Conservation (phyloP, 2,888 invertebrate species). For the Eilema depressum region DNA sequence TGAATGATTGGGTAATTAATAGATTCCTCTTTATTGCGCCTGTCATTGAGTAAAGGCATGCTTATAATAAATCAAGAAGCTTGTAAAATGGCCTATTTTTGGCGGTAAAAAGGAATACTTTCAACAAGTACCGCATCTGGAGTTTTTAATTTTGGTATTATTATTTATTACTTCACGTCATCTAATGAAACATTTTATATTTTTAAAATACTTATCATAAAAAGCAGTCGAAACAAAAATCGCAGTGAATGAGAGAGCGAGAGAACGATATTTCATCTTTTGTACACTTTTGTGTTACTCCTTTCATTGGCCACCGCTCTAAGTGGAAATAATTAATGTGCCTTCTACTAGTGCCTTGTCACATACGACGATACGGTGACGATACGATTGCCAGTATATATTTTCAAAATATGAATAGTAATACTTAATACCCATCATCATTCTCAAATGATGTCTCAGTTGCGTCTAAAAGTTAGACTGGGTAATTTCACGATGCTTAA, state of each 20-base stretch:
- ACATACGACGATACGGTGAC: constrained; percentile 18
- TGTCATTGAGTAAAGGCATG: too few relatives aligned
- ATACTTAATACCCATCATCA: too few relatives aligned
- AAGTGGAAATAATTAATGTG: constrained; percentile 56
- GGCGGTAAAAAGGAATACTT: too few relatives aligned
- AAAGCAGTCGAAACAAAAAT: constrained; percentile 5
- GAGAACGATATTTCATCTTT: constrained; percentile 50
- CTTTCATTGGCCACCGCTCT: constrained; percentile 49
- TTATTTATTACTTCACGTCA: neutral
- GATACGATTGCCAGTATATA: constrained; percentile 16
- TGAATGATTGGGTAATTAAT: too few relatives aligned
- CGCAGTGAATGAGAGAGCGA: constrained; percentile 6
- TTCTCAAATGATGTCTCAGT: too few relatives aligned
- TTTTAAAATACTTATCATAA: neutral
- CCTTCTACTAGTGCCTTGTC: constrained; percentile 24
- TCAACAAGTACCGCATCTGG: neutral
- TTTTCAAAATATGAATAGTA: neutral
- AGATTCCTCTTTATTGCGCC: too few relatives aligned
- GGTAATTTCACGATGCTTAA: too few relatives aligned
- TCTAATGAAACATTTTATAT: neutral
- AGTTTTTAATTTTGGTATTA: neutral
- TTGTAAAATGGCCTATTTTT: too few relatives aligned
- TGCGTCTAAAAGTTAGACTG: too few relatives aligned
- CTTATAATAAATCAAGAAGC: too few relatives aligned
- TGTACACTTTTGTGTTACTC: constrained; percentile 42